Base-by-base conservation (phyloP, 1,140 invertebrate species). In the Aporrectodea caliginosa region DNA sequence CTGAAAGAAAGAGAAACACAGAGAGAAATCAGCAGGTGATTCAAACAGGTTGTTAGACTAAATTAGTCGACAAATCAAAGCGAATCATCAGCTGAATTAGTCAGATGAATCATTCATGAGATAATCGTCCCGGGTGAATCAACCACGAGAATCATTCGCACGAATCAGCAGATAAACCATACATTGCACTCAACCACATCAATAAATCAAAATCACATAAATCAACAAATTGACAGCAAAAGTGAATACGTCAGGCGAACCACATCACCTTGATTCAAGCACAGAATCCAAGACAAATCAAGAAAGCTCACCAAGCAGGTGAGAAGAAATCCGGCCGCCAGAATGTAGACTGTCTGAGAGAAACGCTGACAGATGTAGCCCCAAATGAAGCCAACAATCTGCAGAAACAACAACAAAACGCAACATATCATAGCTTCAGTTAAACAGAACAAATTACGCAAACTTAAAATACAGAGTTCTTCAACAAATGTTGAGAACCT, bases 351-450 rank as follows among this genome's bases (percentile, higher is more conserved):
- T 2, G 95, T 96, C 87, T 96, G 94, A 0, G 95, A 97, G 86
- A 97, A 98, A 88, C 97, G 94, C 88, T 98, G 95, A 84, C 96
- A 94, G 30, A 94, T 91, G 79, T 95, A 97, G n/a, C 96, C 96
- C 92, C 94, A 95, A 72, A 94, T 89, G 34, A 97, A 91, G 30
- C 96, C 95, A 78, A 96, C 93, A 79, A 92, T 91, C 92, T 92
- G 83, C 73, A 86, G 86, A 80, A 80, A 81, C 71, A 76, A 79
- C 27, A n/a, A 81, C 12, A 75, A 73, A 82, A 34, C 81, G 73
- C 35, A 35, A 27, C 14, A 81, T 22, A 0, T n/a, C n/a, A n/a
- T n/a, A n/a, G n/a, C n/a, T n/a, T n/a, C n/a, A n/a, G n/a, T n/a
- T n/a, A n/a, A n/a, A n/a, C n/a, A n/a, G n/a, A n/a, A n/a, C n/a